phyloP scores from a whole-genome alignment of 2,797 vertebrate genomes.

The Loriculus beryllinus region DNA sequence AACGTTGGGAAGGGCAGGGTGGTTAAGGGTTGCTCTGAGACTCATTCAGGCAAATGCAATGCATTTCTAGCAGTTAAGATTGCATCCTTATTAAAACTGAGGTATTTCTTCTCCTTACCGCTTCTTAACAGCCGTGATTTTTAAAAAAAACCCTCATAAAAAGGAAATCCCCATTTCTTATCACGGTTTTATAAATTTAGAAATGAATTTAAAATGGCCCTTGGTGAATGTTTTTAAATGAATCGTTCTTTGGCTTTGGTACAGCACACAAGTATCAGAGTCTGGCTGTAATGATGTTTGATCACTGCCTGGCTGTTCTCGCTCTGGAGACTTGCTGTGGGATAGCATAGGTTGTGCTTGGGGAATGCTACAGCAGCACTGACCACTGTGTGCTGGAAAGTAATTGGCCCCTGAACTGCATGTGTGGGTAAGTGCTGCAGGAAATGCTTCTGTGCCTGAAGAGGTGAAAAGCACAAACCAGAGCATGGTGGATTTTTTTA shows the following conservation, averaged over 20 bases:
- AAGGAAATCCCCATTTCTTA: background rate
- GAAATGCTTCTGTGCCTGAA: background rate
- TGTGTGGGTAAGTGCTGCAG: background rate
- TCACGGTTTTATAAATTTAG: background rate
- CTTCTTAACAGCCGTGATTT: background rate
- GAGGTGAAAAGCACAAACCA: background rate
- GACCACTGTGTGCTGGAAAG: background rate
- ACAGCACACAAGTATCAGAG: background rate
- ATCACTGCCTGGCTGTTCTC: background rate
- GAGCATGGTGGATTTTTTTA: background rate
- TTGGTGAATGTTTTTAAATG: background rate
- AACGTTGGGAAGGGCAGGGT: slow-evolving; percentile 48
- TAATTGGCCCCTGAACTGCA: background rate
- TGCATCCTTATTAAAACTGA: background rate
- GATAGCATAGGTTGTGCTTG: background rate
- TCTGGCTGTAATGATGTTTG: background rate
- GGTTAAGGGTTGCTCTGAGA: slow-evolving; percentile 47
- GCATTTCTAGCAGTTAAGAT: slow-evolving; percentile 29
- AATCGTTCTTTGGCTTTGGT: slow-evolving; percentile 30
- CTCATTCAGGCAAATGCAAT: slow-evolving; percentile 32
- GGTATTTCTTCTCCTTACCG: background rate
- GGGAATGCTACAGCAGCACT: rapidly evolving
- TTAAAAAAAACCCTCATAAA: background rate
- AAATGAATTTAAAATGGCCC: slow-evolving; percentile 6
- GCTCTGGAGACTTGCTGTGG: background rate